These are phyloP conservation scores for Nezara viridula DNA, from an alignment of 2,888 invertebrate genomes.

Conservation along the genomic window DNA sequence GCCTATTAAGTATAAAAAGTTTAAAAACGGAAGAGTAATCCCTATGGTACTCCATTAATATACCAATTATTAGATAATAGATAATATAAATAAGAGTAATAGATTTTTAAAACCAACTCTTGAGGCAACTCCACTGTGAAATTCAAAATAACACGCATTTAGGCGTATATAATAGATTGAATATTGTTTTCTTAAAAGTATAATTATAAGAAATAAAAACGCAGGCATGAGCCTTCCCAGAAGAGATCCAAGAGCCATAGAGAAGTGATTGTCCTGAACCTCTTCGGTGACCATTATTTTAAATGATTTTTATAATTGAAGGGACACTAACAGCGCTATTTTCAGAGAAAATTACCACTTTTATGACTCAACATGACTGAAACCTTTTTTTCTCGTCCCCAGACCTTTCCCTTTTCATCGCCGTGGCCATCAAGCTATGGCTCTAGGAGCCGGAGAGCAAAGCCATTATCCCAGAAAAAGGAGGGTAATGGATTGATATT, in stretches of 20 bases:
- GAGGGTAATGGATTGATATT: slow-evolving; percentile 48
- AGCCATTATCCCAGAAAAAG: slow-evolving; percentile 11
- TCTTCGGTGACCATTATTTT: background rate
- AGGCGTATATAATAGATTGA: too few species aligned
- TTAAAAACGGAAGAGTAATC: too few species aligned
- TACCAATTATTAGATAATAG: too few species aligned
- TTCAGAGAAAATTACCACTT: background rate
- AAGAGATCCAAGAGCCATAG: background rate
- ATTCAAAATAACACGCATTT: too few species aligned
- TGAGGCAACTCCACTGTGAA: too few species aligned
- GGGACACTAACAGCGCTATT: background rate
- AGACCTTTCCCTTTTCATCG: background rate
- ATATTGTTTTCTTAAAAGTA: background rate
- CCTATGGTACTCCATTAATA: too few species aligned
- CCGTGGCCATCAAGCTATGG: background rate
- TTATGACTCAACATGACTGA: background rate
- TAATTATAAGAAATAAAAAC: background rate
- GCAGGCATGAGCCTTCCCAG: background rate
- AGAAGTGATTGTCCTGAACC: background rate
- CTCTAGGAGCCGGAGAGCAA: background rate
- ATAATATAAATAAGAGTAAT: too few species aligned
- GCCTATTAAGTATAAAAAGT: too few species aligned
- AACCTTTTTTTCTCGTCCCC: background rate
- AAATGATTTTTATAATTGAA: background rate
- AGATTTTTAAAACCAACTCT: too few species aligned